A percentile compares a stretch with the other conserved stretches of the same genome.
phyloP scores from a whole-genome alignment of 2,113 vertebrate genomes.

The Malurus elegans region DNA sequence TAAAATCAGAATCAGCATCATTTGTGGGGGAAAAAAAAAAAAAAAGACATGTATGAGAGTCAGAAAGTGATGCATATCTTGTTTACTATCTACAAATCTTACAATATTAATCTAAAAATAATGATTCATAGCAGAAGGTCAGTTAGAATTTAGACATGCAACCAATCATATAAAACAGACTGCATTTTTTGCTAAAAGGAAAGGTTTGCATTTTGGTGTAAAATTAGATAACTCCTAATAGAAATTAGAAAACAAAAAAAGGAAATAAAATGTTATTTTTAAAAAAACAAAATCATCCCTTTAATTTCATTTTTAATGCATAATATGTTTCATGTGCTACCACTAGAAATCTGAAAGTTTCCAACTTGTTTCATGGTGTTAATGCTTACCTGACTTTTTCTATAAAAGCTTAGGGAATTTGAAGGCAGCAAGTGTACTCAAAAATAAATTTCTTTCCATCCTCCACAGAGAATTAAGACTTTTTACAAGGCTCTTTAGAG shows the following conservation, averaged over 20 bases:
- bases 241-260: neutral
- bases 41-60: neutral
- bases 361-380: neutral
- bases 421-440: neutral
- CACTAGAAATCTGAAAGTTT: neutral
- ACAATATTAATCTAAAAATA: neutral
- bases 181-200: neutral
- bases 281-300: neutral
- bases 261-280: rapidly evolving
- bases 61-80: neutral
- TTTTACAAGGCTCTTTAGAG: neutral
- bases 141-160: neutral
- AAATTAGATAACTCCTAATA: neutral
- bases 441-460: neutral
- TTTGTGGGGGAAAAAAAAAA: too few species aligned
- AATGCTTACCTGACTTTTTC: neutral
- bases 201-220: neutral
- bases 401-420: neutral
- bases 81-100: neutral
- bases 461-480: neutral
- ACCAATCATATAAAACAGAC: neutral
- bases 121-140: neutral
- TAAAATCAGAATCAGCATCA: neutral
- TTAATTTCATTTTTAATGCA: neutral
- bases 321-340: neutral